These are phyloP conservation scores for Unio pictorum DNA, from an alignment of 2,888 invertebrate species.

Conservation along the genomic window DNA sequence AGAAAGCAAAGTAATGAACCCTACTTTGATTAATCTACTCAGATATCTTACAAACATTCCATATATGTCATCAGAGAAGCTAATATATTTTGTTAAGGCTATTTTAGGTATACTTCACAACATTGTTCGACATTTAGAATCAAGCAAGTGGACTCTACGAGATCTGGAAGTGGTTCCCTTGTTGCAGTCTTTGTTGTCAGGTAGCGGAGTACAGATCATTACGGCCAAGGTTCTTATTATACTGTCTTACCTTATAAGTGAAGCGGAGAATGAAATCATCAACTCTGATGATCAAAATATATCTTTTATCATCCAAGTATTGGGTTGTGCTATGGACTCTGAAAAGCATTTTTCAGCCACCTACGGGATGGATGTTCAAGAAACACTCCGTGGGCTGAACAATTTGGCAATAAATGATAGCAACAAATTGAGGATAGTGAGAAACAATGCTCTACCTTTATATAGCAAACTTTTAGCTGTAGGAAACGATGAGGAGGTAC, in stretches of 20 bases:
- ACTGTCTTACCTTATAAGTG: constrained; percentile 63
- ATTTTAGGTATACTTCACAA: constrained; percentile 67
- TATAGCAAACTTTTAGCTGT: constrained; percentile 33
- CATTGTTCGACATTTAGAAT: constrained; percentile 53
- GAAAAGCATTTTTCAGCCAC: constrained; percentile 57
- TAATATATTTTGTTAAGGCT: constrained; percentile 55
- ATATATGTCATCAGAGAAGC: constrained; percentile 17
- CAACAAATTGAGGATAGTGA: constrained; percentile 62
- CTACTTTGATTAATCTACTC: constrained; percentile 17
- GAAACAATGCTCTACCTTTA: constrained; percentile 48
- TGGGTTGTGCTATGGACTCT: constrained; percentile 58
- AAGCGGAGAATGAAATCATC: constrained; percentile 60
- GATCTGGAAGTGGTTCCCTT: constrained; percentile 41
- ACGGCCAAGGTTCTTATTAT: constrained; percentile 63
- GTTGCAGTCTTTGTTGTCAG: constrained; percentile 30
- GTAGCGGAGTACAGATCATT: constrained; percentile 44
- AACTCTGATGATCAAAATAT: constrained; percentile 59
- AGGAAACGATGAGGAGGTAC: constrained; percentile 47
- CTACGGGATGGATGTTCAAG: constrained; percentile 58
- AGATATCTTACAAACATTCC: constrained; percentile 19
- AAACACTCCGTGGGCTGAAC: constrained; percentile 48
- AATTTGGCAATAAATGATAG: constrained; percentile 59
- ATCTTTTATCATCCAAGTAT: constrained; percentile 58
- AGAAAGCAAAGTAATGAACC: constrained; percentile 20
- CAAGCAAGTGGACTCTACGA: constrained; percentile 49